These are phyloP conservation scores for Turnix velox DNA, from an alignment of 2,113 vertebrate species.

Conservation along the genomic window DNA sequence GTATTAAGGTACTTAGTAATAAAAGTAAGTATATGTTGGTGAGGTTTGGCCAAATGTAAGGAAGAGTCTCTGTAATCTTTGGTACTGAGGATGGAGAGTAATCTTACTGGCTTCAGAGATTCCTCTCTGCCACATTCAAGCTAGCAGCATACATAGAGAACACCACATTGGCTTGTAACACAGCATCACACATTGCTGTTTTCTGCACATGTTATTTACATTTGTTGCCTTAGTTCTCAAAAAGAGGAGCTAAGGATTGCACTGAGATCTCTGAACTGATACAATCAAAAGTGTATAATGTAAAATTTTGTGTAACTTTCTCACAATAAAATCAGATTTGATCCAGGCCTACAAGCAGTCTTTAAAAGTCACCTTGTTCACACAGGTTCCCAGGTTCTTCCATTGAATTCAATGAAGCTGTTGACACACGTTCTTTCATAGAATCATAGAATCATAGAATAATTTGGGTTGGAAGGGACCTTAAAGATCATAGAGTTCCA, in stretches of 20 bases:
- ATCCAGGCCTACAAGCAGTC: background rate
- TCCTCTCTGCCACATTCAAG: background rate
- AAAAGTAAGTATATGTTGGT: background rate
- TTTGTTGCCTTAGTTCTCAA: background rate
- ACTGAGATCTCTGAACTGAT: background rate
- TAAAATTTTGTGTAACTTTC: background rate
- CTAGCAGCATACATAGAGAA: background rate
- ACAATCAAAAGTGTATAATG: background rate
- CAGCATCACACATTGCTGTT: background rate
- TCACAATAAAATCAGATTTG: background rate
- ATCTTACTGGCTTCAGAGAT: background rate
- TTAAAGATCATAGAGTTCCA: too few species aligned
- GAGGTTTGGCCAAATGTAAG: background rate
- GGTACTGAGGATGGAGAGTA: background rate
- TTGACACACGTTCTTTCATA: background rate
- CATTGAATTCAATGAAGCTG: background rate
- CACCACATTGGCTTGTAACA: background rate
- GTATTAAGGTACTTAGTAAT: background rate
- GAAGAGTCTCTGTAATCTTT: background rate
- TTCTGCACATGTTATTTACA: background rate
- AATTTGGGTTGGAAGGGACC: too few species aligned
- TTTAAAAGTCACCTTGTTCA: background rate
- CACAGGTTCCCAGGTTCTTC: background rate
- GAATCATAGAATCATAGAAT: too few species aligned
- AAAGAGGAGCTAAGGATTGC: background rate